Percentiles rank a stretch among this genome's conserved stretches.
phyloP scores from a whole-genome alignment of 2,113 vertebrate genomes.

The Panthera leo region DNA sequence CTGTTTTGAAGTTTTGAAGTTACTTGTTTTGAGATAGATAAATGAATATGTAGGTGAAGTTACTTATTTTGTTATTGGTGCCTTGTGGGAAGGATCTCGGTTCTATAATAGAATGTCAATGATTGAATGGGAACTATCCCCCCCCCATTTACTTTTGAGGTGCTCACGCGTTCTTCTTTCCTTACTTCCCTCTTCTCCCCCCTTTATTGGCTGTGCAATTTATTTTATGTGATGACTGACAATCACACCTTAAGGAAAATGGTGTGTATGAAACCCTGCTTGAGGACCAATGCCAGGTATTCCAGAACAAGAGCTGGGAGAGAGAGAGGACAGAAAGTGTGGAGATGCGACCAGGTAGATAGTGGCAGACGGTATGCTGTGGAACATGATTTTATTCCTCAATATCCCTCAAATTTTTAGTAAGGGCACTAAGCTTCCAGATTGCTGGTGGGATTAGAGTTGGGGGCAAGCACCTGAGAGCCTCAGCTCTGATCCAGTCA shows the following conservation, averaged over 20 bases:
- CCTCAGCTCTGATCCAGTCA: not conserved
- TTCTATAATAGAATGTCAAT: not conserved
- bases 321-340: not conserved
- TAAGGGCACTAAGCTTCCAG: not conserved
- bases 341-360: too few species aligned
- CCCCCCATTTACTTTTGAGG: not conserved
- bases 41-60: not conserved
- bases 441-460: not conserved
- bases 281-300: not conserved
- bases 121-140: not conserved
- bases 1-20: not conserved
- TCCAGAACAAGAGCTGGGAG: not conserved
- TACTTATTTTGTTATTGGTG: not conserved
- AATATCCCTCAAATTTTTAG: not conserved
- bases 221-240: not conserved
- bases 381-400: not conserved
- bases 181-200: not conserved
- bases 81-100: not conserved
- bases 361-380: not conserved
- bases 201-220: not conserved
- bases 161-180: not conserved
- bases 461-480: not conserved
- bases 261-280: not conserved
- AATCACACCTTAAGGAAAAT: conserved; percentile 13
- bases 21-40: conserved; percentile 22